Base-by-base conservation (phyloP, 2,888 invertebrate species). In the Papilio gigon region DNA sequence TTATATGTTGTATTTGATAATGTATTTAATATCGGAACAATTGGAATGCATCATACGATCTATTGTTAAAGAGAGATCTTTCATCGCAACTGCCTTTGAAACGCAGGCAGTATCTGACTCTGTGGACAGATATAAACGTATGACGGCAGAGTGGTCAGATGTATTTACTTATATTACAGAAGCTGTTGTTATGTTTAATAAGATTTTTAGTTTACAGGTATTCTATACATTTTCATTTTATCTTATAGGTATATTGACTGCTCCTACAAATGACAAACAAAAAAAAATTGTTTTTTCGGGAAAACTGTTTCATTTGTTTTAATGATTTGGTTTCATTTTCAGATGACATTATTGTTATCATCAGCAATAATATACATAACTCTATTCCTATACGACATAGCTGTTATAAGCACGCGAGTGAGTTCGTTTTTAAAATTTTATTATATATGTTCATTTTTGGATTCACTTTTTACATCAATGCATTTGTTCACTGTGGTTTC, bases 201-300 rank as follows among this genome's bases (percentile, higher is more conserved):
- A 40, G 17, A 59, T 65, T 17, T 68, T 68, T 12, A 64, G 68
- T 22, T 14, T 68, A 12, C 64, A 68, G 64, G 68, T 68, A 68
- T 35, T 59, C 11, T 44, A 44, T 20, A 44, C 17, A 12, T 22
- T 22, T 22, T 47, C 6, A 47, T 12, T 12, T 47, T 8, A 22
- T 6, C 9, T 44, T 20, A 6, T 35, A n/a, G n/a, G n/a, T n/a
- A 35, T n/a, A 40, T 4, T 8, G 14, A n/a, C n/a, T n/a, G 40
- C 40, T n/a, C 40, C n/a, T 40, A 17, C n/a, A n/a, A 1, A 40
- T 17, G 14, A 35, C 27, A 8, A 42, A 30, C 1, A 44, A 6
- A 44, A 4, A 44, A n/a, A 17, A n/a, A 9, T 4, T 6, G 2
- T 44, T 44, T 44, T 44, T 44, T 44, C 20, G 8, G 17, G 20